These are phyloP conservation scores for Julus scandinavius DNA, from an alignment of 2,888 invertebrate species.

Conservation along the genomic window DNA sequence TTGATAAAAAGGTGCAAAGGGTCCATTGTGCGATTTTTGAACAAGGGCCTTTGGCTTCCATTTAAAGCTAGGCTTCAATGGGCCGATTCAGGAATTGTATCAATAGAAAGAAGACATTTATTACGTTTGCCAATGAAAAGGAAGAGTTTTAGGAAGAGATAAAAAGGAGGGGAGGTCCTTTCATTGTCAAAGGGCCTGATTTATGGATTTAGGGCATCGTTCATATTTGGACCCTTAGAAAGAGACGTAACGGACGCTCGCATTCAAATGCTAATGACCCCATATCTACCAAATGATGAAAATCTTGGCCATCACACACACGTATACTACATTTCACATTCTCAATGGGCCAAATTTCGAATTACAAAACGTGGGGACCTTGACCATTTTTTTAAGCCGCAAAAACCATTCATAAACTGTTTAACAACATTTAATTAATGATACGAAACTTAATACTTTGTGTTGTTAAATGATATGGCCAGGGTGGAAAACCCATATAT, in stretches of 20 bases:
- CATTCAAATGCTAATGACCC: not conserved
- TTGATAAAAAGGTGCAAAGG: not conserved
- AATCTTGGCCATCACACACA: no score
- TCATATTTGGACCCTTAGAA: not conserved
- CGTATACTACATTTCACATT: no score
- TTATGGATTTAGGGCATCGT: constrained; percentile 8
- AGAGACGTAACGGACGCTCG: constrained; percentile 1
- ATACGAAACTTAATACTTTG: no score
- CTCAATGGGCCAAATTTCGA: no score
- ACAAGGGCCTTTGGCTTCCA: not conserved
- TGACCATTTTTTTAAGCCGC: no score
- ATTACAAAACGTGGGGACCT: no score
- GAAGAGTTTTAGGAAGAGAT: constrained; percentile 11
- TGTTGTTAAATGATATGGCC: no score
- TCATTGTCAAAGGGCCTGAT: not conserved
- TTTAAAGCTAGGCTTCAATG: not conserved
- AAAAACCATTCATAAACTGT: no score
- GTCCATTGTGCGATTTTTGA: not conserved
- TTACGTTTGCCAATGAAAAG: not conserved
- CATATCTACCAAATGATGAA: not conserved
- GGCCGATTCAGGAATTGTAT: not conserved
- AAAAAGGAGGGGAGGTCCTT: not conserved
- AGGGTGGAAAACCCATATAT: no score
- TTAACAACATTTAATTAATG: no score
- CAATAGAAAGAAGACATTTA: not conserved